Percentiles rank a stretch among this genome's conserved stretches.
These are phyloP conservation scores for Zootermopsis nevadensis DNA, from an alignment of 2,888 invertebrate species.

Conservation along the genomic window DNA sequence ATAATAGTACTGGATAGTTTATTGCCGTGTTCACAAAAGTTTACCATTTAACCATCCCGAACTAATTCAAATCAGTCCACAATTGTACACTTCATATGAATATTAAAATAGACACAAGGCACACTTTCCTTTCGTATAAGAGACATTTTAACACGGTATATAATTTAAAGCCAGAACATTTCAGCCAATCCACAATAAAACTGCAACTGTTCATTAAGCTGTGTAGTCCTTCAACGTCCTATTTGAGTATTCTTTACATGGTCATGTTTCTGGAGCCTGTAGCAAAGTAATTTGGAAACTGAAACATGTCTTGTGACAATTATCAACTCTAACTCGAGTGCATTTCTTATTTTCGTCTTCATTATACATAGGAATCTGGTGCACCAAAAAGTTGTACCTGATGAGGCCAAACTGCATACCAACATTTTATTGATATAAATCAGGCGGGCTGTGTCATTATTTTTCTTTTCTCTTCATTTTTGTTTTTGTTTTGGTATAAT, in stretches of 20 bases:
- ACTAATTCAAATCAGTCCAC: no score
- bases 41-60: no score
- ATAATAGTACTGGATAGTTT: no score
- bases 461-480: neutral
- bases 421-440: conserved; percentile 30
- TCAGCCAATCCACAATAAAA: no score
- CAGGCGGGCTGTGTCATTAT: conserved; percentile 5
- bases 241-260: no score
- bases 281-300: neutral
- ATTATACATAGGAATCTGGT: conserved; percentile 11
- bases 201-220: no score
- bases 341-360: neutral
- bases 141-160: no score
- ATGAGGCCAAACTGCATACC: conserved; percentile 23
- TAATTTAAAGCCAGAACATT: no score
- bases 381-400: conserved; percentile 16
- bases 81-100: no score
- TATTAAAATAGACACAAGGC: no score
- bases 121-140: no score
- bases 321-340: neutral
- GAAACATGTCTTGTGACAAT: neutral
- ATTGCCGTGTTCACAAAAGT: no score
- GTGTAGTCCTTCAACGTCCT: neutral
- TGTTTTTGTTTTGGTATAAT: neutral
- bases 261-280: neutral